These are phyloP conservation scores for Eupristina koningsbergeri DNA, from an alignment of 1,140 invertebrate species.

Conservation along the genomic window DNA sequence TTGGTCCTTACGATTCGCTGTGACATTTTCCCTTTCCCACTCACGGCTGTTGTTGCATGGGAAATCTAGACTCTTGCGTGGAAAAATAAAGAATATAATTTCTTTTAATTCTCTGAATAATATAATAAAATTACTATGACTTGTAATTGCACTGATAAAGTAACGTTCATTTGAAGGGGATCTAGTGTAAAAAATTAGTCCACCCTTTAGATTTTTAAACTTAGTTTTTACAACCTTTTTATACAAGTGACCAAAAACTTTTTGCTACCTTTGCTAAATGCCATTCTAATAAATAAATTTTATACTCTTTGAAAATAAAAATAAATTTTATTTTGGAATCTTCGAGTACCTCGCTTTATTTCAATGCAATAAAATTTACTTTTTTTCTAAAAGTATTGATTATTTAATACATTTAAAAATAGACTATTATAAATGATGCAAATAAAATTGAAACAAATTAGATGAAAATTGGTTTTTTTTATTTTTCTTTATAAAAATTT, in stretches of 20 bases:
- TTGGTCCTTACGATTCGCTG: not conserved
- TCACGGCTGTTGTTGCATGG: not conserved
- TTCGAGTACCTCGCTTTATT: not conserved
- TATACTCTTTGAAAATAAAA: not conserved
- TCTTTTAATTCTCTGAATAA: not conserved
- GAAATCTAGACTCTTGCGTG: not conserved
- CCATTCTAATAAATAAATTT: not conserved
- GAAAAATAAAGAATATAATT: not conserved
- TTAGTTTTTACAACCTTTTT: not conserved
- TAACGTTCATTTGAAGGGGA: not conserved
- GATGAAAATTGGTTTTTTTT: too few relatives aligned
- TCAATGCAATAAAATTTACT: not conserved
- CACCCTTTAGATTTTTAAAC: not conserved
- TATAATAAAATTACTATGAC: not conserved
- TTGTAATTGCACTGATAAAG: not conserved
- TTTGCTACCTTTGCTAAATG: not conserved
- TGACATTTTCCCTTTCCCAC: not conserved
- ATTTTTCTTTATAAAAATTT: too few relatives aligned
- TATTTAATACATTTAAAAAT: not conserved
- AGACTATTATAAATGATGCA: too few relatives aligned
- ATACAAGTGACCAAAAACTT: not conserved
- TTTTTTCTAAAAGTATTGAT: not conserved
- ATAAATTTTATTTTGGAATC: not conserved
- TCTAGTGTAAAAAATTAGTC: not conserved
- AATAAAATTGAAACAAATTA: too few relatives aligned